These are phyloP conservation scores for Philereme transversata DNA, from an alignment of 2,888 invertebrate genomes.

Conservation along the genomic window DNA sequence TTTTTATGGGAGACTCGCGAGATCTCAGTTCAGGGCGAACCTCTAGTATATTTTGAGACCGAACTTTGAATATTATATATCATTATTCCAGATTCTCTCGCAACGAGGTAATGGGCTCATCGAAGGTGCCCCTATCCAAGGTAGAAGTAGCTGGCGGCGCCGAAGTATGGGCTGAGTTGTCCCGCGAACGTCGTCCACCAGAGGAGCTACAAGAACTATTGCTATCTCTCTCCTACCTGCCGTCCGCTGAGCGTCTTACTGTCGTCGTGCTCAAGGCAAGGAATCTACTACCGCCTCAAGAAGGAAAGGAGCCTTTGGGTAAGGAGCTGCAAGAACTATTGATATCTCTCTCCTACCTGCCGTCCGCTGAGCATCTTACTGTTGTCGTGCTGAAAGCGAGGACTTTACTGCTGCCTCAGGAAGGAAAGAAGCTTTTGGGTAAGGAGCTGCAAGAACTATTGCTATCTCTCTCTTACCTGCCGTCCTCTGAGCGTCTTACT, in stretches of 20 bases:
- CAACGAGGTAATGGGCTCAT: slow-evolving; percentile 94
- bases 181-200: slow-evolving; percentile 91
- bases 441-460: slow-evolving; percentile 21
- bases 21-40: too few species aligned
- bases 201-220: slow-evolving; percentile 93
- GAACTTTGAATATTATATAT: too few species aligned
- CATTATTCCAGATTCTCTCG: slow-evolving; percentile 88
- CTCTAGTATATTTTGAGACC: too few species aligned
- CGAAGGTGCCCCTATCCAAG: slow-evolving; percentile 89
- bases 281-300: slow-evolving; percentile 90
- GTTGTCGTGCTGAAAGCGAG: slow-evolving; percentile 93
- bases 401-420: slow-evolving; percentile 90
- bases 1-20: too few species aligned
- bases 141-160: slow-evolving; percentile 90
- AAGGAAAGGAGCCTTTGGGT: slow-evolving; percentile 86
- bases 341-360: neutral
- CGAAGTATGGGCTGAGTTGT: slow-evolving; percentile 95
- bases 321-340: slow-evolving; percentile 22
- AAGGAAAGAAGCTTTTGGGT: slow-evolving; percentile 86
- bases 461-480: too few species aligned
- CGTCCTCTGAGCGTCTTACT: too few species aligned
- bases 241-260: slow-evolving; percentile 93
- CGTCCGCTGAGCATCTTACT: slow-evolving; percentile 67
- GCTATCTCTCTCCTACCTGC: slow-evolving; percentile 93
- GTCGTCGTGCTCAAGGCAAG: slow-evolving; percentile 93